Percentiles rank a stretch among this genome's conserved stretches.
Conservation (phyloP, 1,140 invertebrate genomes). For the Octopus bimaculoides region DNA sequence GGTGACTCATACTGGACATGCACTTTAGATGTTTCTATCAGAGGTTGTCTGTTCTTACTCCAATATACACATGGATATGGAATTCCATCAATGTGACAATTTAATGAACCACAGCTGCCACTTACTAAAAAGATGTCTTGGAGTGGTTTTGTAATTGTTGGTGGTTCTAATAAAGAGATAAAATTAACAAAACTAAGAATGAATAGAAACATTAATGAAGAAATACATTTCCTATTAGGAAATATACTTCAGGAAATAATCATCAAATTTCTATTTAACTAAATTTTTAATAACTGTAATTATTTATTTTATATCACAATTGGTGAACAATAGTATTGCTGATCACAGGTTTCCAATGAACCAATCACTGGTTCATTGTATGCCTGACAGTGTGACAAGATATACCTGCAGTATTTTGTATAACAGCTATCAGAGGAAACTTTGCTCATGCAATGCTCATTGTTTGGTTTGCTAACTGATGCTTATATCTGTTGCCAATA, state of each 20-base stretch:
- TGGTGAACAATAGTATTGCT: too few relatives aligned
- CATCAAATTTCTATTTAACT: too few relatives aligned
- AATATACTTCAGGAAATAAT: neutral
- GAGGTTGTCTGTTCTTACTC: constrained; percentile 69
- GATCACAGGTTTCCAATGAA: too few relatives aligned
- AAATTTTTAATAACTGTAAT: too few relatives aligned
- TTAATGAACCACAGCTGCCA: constrained; percentile 71
- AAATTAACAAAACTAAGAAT: neutral
- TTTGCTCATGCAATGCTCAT: too few relatives aligned
- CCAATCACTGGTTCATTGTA: too few relatives aligned
- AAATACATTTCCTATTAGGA: constrained; percentile 12
- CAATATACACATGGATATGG: constrained; percentile 94
- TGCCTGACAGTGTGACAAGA: too few relatives aligned
- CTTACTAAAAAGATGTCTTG: constrained; percentile 72
- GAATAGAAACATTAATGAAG: constrained; percentile 15
- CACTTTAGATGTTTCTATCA: constrained; percentile 43
- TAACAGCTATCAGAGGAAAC: too few relatives aligned
- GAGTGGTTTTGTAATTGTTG: constrained; percentile 77
- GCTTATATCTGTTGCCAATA: too few relatives aligned
- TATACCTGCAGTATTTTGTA: too few relatives aligned
- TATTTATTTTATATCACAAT: too few relatives aligned
- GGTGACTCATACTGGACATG: constrained; percentile 63
- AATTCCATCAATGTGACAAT: constrained; percentile 82
- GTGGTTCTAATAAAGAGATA: constrained; percentile 68
- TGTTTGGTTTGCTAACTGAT: too few relatives aligned